phyloP scores from a whole-genome alignment of 2,797 vertebrate genomes.

The Acropternis orthonyx region DNA sequence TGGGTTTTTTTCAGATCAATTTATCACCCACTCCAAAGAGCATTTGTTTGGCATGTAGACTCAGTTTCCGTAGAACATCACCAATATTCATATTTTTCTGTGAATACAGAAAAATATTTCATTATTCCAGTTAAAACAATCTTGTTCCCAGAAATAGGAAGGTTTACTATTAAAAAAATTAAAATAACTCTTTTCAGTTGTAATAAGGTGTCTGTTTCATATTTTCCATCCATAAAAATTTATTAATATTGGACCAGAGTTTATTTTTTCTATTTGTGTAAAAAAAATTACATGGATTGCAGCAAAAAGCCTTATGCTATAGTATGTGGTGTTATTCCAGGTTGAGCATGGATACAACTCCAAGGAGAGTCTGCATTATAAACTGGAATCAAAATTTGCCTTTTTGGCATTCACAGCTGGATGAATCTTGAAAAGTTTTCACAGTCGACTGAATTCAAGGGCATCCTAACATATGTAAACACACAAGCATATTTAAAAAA shows the following conservation, averaged over 20 bases:
- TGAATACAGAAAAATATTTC: neutral
- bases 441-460: constrained; percentile 12
- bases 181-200: neutral
- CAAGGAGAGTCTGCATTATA: neutral
- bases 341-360: neutral
- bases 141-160: neutral
- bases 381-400: neutral
- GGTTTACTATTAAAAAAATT: neutral
- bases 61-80: neutral
- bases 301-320: neutral
- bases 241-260: neutral
- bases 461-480: neutral
- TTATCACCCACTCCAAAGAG: neutral
- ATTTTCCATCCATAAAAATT: neutral
- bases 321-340: neutral
- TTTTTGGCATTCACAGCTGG: constrained; percentile 18
- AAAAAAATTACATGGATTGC: neutral
- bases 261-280: neutral
- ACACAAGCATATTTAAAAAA: neutral
- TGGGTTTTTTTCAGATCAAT: neutral
- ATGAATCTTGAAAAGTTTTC: neutral
- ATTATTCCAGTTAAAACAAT: neutral
- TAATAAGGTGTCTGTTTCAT: neutral
- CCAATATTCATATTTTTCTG: neutral
- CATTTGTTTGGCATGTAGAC: neutral